Conservation (phyloP, 2,797 vertebrate species). For the Fratercula arctica region DNA sequence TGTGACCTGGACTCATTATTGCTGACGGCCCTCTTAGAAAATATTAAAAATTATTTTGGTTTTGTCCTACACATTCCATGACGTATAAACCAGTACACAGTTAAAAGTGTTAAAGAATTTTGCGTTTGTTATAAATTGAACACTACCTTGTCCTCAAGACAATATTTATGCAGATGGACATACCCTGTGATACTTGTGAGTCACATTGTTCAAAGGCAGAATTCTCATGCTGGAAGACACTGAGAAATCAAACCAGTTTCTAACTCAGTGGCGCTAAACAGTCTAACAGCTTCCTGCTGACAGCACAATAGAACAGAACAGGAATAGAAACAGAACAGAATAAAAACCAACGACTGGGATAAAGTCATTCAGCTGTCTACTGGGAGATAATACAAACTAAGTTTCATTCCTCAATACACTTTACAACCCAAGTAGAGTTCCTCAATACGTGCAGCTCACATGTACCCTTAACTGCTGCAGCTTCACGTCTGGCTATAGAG, state of each 20-base stretch:
- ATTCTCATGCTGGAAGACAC: not conserved
- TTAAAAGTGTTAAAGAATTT: not conserved
- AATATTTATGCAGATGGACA: rapidly evolving
- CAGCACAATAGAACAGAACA: not conserved
- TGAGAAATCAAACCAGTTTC: not conserved
- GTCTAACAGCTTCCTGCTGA: not conserved
- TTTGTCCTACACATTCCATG: not conserved
- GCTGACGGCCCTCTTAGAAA: not conserved
- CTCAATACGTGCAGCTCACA: not conserved
- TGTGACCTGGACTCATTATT: not conserved
- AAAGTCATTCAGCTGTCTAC: not conserved
- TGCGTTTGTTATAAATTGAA: not conserved
- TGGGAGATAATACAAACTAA: not conserved
- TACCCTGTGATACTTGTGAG: not conserved
- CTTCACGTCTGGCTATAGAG: rapidly evolving
- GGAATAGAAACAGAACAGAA: not conserved
- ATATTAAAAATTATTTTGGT: not conserved
- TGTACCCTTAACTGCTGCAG: not conserved
- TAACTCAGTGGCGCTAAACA: not conserved
- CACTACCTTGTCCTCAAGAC: not conserved
- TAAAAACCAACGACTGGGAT: not conserved
- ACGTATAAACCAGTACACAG: not conserved
- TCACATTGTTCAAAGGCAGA: not conserved
- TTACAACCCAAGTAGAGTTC: not conserved
- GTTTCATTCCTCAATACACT: not conserved